A percentile compares a stretch with the other conserved stretches of the same genome.
Evolutionary conservation across 2,113 vertebrate genomes (phyloP).

Genomic region (Romanogobio albipinnatus): DNA sequence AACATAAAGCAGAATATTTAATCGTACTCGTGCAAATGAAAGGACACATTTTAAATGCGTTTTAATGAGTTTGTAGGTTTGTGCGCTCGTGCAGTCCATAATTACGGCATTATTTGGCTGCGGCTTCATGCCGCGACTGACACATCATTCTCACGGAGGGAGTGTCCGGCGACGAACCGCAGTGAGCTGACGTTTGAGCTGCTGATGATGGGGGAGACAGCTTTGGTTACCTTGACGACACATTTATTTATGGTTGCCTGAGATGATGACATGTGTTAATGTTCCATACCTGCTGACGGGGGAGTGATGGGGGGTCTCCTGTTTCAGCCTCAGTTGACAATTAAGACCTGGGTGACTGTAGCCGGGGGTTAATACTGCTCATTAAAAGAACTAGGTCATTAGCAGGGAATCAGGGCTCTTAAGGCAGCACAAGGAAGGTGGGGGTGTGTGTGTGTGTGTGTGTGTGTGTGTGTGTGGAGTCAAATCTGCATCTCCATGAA

Average conservation of each 20-base stretch:
- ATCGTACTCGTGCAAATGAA: slow-evolving; percentile 77
- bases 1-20: slow-evolving; percentile 82
- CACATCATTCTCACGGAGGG: slow-evolving; percentile 74
- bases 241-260: slow-evolving; percentile 88
- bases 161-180: slow-evolving; percentile 66
- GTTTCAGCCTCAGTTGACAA: slow-evolving; percentile 97
- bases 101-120: slow-evolving; percentile 83
- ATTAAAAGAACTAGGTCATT: slow-evolving; percentile 99
- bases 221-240: slow-evolving; percentile 87
- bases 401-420: slow-evolving; percentile 99
- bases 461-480: slow-evolving; percentile 75
- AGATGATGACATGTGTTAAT: slow-evolving; percentile 87
- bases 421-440: slow-evolving; percentile 86
- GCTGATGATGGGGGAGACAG: slow-evolving; percentile 72
- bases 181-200: background rate
- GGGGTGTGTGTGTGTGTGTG: slow-evolving; percentile 69
- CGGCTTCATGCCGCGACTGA: slow-evolving; percentile 72
- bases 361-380: slow-evolving; percentile 99
- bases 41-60: slow-evolving; percentile 67
- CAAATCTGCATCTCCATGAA: slow-evolving; percentile 94
- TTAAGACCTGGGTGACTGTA: slow-evolving; percentile 99
- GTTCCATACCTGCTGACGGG: slow-evolving; percentile 92
- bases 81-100: slow-evolving; percentile 81
- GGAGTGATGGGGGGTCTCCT: slow-evolving; percentile 79
- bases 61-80: slow-evolving; percentile 80